Evolutionary conservation across 2,113 vertebrate genomes (phyloP), one percentile per base, ranked within the genome.

Genomic region (Rhombomys opimus): DNA sequence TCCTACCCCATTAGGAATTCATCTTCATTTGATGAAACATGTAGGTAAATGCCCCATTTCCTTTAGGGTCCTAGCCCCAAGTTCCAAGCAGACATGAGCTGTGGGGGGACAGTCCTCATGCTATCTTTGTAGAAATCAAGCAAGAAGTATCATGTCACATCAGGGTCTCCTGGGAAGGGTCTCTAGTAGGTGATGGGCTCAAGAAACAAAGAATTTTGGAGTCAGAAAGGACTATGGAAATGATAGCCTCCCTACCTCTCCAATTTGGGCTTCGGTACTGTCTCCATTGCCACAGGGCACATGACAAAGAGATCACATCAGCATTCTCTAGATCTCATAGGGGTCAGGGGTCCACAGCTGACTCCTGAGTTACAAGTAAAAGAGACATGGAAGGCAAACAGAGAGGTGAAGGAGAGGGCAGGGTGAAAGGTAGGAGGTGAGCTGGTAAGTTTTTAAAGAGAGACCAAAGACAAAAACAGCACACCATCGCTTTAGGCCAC

Each of bases 61-160:
- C 41, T 89, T 81, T 38, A 52, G 77, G 32, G 30, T 76, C n/a
- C 54, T 32, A 81, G 50, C 57, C 27, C 25, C 46, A 18, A 59
- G 65, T 90, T 96, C 76, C n/a, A 61, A 32, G 10, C 23, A 20
- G 76, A 20, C 17, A 80, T 68, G 18, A 46, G 61, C 50, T 89
- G 20, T 17, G 20, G 46, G 5, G 35, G 35, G 61, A 41, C 41
- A 25, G 15, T 78, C 46, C 41, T 90, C 35, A 84, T 76, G 41
- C 25, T 23, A 12, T 78, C 86, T n/a, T 90, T 89, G 18, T 76
- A n/a, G 81, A 76, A 92, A 68, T 81, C 59, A 92, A 88, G 57
- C 13, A 76, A 50, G 52, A 92, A n/a, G 77, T 27, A 75, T 50
- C 67, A n/a, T 77, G 68, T 85, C 27, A 72, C 20, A 11, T 70